Base-by-base conservation (phyloP, 2,888 invertebrate genomes). In the Apamea epomidion region DNA sequence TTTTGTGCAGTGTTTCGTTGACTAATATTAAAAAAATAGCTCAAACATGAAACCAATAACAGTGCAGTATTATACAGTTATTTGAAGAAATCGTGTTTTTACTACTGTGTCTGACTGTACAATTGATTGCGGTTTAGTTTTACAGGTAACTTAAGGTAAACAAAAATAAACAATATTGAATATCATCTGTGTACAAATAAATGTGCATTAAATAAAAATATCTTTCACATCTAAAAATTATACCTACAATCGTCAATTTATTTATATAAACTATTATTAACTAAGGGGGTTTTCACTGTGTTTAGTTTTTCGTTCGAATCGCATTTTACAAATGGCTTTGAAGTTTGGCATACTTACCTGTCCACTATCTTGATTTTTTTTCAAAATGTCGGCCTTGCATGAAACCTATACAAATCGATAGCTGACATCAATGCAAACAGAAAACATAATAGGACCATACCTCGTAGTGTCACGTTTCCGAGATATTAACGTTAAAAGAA, bases 101-200 rank as follows among this genome's bases (percentile, higher is more conserved):
- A 81, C 74, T 74, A 70, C 1, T 58, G 21, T 60, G 16, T 74
- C 58, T 54, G 51, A 71, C 37, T 75, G 32, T 81, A 86, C 62
- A 83, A 12, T 74, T 74, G 37, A 60, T 62, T 81, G 21, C 18
- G 10, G 45, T 48, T 48, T 48, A 48, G 21, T 62, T 48, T 42
- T 60, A 73, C n/a, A 72, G 69, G 69, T 79, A 76, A 79, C 73
- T 71, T 79, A 85, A 14, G 8, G 54, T 58, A 45, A 75, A 60
- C 8, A 67, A 81, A 80, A 73, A 80, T 72, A 80, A 76, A 54
- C 60, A 73, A 45, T 64, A 51, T 74, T 68, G 45, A 71, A 73
- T 69, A 71, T 78, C 25, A 76, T 86, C 65, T 86, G 58, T 77
- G 29, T 62, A 67, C 70, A 82, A 83, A 81, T 70, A 85, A 85